Conservation (phyloP, 2,113 vertebrate genomes). For the Helogale parvula region DNA sequence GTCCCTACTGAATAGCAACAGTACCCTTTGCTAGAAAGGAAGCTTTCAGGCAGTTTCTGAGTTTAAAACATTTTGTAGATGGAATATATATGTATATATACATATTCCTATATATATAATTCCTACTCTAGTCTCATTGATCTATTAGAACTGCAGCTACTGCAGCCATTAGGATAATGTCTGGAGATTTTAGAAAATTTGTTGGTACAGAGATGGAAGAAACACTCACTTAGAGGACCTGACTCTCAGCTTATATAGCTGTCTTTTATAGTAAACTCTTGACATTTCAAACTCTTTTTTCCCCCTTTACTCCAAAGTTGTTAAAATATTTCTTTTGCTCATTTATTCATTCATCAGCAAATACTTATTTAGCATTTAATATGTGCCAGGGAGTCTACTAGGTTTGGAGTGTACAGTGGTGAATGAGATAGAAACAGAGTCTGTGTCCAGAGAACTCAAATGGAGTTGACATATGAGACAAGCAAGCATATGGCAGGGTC, state of each 20-base stretch:
- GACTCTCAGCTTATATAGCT: background rate
- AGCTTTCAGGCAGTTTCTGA: slow-evolving; percentile 44
- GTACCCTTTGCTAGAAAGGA: slow-evolving; percentile 19
- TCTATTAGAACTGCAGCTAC: background rate
- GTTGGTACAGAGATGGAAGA: slow-evolving; percentile 24
- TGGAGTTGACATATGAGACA: background rate
- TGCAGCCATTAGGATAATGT: slow-evolving; percentile 21
- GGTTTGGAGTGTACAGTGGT: background rate
- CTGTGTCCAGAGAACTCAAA: background rate
- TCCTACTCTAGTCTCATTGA: background rate
- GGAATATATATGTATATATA: background rate
- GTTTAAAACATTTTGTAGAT: slow-evolving; percentile 47
- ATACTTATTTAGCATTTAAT: background rate
- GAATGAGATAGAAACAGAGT: background rate
- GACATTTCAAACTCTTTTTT: background rate
- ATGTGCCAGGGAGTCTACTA: background rate
- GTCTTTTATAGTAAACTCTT: background rate
- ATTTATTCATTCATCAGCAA: background rate
- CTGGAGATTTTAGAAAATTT: background rate
- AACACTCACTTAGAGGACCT: background rate
- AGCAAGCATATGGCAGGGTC: no score
- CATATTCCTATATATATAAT: background rate
- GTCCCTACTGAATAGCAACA: background rate
- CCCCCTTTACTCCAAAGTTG: background rate
- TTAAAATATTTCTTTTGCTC: background rate